Conservation (phyloP, 1,140 invertebrate species). For the Helicoverpa armigera region DNA sequence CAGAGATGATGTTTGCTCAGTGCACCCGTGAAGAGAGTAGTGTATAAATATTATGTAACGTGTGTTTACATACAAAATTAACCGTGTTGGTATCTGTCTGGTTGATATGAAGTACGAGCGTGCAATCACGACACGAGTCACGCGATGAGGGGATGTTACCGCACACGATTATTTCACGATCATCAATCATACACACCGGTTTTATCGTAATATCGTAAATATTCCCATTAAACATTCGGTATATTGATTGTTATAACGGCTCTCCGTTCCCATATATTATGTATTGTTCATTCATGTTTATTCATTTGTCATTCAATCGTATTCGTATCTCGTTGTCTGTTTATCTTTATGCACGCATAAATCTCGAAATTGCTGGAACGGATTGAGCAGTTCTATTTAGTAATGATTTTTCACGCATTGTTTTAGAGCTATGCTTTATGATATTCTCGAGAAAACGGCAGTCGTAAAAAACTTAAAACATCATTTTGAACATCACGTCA, state of each 20-base stretch:
- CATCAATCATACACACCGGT: constrained; percentile 29
- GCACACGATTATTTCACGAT: constrained; percentile 33
- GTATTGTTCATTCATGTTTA: constrained; percentile 8
- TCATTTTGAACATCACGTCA: background rate
- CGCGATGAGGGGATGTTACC: constrained; percentile 53
- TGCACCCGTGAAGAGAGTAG: background rate
- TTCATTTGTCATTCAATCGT: background rate
- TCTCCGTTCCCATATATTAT: constrained; percentile 5
- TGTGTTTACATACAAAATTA: constrained; percentile 43
- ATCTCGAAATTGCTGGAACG: constrained; percentile 13
- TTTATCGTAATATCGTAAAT: constrained; percentile 39
- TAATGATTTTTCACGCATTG: background rate
- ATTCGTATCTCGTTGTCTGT: background rate
- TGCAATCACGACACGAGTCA: constrained; percentile 38
- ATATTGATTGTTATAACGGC: constrained; percentile 21
- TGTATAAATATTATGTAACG: constrained; percentile 25
- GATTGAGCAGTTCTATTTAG: background rate
- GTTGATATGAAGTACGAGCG: constrained; percentile 35
- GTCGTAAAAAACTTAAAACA: constrained; percentile 2
- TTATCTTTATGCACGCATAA: constrained; percentile 15
- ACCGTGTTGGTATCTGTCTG: constrained; percentile 19
- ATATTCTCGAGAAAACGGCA: background rate
- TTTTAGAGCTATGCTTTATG: constrained; percentile 1
- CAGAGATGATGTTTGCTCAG: constrained; percentile 12
- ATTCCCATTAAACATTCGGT: background rate